Evolutionary conservation across 2,797 vertebrate genomes (phyloP).

Genomic region (Graptemys geographica): DNA sequence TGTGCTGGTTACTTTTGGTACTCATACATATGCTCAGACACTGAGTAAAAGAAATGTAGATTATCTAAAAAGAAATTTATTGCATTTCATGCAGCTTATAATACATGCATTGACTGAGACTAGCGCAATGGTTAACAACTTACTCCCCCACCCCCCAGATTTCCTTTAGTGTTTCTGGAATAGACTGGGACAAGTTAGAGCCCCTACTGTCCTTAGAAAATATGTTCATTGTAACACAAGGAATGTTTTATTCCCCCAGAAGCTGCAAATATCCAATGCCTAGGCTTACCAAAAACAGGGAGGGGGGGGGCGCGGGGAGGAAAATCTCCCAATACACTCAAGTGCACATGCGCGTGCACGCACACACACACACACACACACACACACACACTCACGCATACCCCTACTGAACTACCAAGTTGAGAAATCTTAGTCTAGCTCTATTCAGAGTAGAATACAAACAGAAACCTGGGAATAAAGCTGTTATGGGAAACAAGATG

Average conservation of each 20-base stretch:
- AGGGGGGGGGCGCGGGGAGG: constrained; percentile 10
- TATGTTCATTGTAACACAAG: constrained; percentile 23
- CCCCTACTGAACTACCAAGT: constrained; percentile 23
- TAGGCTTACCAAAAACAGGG: neutral
- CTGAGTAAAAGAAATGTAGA: neutral
- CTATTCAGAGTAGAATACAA: constrained; percentile 11
- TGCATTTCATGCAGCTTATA: constrained; percentile 90
- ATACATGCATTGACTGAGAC: constrained; percentile 89
- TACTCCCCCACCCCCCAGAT: neutral
- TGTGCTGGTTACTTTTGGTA: neutral
- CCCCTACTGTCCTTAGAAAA: constrained; percentile 37
- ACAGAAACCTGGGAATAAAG: constrained; percentile 32
- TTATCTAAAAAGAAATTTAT: constrained; percentile 88
- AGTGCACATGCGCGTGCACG: neutral
- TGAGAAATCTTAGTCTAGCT: constrained; percentile 20
- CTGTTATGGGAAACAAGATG: constrained; percentile 8
- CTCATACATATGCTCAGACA: constrained; percentile 55
- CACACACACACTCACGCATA: neutral
- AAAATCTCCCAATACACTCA: neutral
- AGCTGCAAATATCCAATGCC: constrained; percentile 17
- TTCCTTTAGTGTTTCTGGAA: constrained; percentile 42
- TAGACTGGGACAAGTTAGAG: constrained; percentile 17
- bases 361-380: neutral
- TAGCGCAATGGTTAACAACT: constrained; percentile 78
- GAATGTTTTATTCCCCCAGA: constrained; percentile 3